Evolutionary conservation across 1,140 invertebrate species (phyloP), one percentile per base, ranked within the genome.

Genomic region (Macrosteles quadrilineatus): DNA sequence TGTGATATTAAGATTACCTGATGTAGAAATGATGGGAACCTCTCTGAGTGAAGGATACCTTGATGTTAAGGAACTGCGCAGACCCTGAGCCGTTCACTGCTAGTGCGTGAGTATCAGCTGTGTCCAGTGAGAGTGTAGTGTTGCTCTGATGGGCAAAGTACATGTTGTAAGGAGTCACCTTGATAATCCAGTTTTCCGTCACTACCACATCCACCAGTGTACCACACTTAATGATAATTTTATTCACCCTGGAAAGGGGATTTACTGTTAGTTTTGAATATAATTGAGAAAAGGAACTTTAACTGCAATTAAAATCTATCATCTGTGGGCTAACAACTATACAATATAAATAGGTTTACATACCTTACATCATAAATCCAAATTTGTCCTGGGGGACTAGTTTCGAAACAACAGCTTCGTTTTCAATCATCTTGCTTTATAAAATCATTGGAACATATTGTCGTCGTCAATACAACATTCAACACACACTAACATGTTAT

Each of bases 161-260:
- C 0, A 96, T 76, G 74, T 80, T 87, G 77, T 96, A 94, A 55
- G 91, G 87, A 0, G 88, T 84, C 1, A 93, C 86, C 82, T 94
- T 94, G 27, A 97, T 87, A n/a, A 97, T 87, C 93, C 94, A 97
- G 73, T 90, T 93, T 75, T 93, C 88, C 0, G 93, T 95, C 3
- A 89, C 90, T 72, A 95, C 85, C 32, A 94, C 82, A 75, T 87
- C 87, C 62, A 84, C 86, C 27, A 92, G 83, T 2, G 87, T 85
- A 78, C 86, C 91, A 57, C 87, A 84, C 62, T 87, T 84, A 69
- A 93, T 87, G 23, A 84, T 86, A 69, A 93, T 87, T 81, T 94
- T 94, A 75, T 93, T 89, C 71, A 90, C 81, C 71, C 90, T 90
- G 78, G 59, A 85, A 84, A 36, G 14, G n/a, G n/a, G n/a, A n/a